phyloP scores from a whole-genome alignment of 1,140 invertebrate genomes.

The Phortica variegata region DNA sequence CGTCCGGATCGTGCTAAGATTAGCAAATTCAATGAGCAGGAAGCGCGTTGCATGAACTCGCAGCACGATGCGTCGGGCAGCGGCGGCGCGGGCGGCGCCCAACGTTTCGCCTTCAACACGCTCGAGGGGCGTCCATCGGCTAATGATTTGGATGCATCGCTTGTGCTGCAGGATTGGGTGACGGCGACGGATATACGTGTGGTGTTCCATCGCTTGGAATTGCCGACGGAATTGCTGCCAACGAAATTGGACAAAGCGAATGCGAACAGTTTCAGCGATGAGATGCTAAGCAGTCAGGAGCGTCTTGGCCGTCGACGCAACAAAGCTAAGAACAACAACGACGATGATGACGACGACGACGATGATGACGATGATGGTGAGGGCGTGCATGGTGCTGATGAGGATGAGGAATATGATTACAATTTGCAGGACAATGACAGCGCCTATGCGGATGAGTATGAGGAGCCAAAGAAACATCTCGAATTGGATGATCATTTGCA shows the following conservation, averaged over 20 bases:
- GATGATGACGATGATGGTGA: constrained; percentile 30
- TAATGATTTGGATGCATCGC: constrained; percentile 90
- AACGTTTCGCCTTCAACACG: constrained; percentile 92
- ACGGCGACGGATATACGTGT: constrained; percentile 96
- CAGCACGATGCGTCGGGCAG: constrained; percentile 64
- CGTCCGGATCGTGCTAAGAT: constrained; percentile 81
- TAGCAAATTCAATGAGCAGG: constrained; percentile 91
- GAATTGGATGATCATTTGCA: constrained; percentile 48
- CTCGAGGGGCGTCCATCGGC: constrained; percentile 93
- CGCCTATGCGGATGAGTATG: constrained; percentile 55
- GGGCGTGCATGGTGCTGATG: constrained; percentile 43
- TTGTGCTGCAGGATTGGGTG: constrained; percentile 98
- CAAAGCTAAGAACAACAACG: not conserved
- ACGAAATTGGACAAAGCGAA: constrained; percentile 25
- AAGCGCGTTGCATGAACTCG: constrained; percentile 89
- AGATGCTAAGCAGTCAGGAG: constrained; percentile 44
- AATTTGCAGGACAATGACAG: constrained; percentile 52
- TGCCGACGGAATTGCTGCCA: constrained; percentile 59
- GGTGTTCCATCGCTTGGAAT: constrained; percentile 84
- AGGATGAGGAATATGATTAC: constrained; percentile 47
- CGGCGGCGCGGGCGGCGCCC: constrained; percentile 62
- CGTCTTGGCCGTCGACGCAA: not conserved
- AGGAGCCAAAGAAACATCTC: constrained; percentile 51
- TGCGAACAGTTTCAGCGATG: constrained; percentile 53
- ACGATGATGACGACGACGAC: constrained; percentile 8